A percentile compares a stretch with the other conserved stretches of the same genome.
These are phyloP conservation scores for Tychaedon coryphoeus DNA, from an alignment of 2,113 vertebrate species.

Conservation along the genomic window DNA sequence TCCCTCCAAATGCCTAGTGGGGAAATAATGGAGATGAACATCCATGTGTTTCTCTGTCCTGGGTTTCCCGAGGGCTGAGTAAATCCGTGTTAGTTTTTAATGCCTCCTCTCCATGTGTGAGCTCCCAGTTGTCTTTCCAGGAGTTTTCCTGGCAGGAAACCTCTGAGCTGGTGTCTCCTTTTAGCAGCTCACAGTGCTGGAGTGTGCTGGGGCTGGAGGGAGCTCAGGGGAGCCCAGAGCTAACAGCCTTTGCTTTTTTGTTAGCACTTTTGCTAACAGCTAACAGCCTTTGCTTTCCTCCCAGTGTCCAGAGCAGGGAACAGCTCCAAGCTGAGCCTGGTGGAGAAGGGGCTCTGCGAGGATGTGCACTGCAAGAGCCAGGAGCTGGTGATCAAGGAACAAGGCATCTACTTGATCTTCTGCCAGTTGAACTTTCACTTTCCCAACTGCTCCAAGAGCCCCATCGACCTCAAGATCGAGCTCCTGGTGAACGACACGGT, in stretches of 20 bases:
- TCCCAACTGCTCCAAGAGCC: slow-evolving; percentile 32
- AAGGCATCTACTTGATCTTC: slow-evolving; percentile 73
- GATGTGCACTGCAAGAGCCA: slow-evolving; percentile 19
- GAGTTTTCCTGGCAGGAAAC: background rate
- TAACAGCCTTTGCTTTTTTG: background rate
- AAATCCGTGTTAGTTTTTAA: background rate
- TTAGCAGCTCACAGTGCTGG: background rate
- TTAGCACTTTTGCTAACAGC: too few species aligned
- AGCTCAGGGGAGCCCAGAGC: background rate
- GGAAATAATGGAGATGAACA: background rate
- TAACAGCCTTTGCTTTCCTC: background rate
- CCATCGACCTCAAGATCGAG: slow-evolving; percentile 58
- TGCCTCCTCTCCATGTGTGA: background rate
- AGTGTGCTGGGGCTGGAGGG: background rate
- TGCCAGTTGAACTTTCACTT: slow-evolving; percentile 73
- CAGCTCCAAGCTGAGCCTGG: slow-evolving; percentile 63
- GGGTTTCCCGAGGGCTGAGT: background rate
- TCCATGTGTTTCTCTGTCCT: background rate
- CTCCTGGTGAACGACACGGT: slow-evolving; percentile 52
- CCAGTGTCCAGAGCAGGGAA: slow-evolving; percentile 63
- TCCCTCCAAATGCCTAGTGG: background rate
- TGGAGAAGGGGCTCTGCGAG: slow-evolving; percentile 36
- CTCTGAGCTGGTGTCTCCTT: background rate
- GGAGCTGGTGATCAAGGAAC: slow-evolving; percentile 52
- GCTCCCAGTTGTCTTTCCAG: rapidly evolving